These are phyloP conservation scores for Furcifer pardalis DNA, from an alignment of 2,797 vertebrate genomes.

Conservation along the genomic window DNA sequence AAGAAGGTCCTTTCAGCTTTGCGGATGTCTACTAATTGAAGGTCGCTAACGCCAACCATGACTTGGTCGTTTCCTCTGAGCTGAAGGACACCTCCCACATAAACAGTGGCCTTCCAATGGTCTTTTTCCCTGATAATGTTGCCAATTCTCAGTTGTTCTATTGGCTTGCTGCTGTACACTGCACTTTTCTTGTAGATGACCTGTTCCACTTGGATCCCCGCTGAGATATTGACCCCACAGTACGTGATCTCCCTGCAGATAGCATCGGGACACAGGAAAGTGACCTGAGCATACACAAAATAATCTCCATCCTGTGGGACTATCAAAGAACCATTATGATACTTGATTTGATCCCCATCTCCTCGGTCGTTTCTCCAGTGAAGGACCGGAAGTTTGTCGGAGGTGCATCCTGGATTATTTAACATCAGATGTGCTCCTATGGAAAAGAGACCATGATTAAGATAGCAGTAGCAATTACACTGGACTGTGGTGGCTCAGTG, in stretches of 20 bases:
- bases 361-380: not conserved
- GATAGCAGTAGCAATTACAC: too few relatives aligned
- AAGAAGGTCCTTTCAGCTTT: not conserved
- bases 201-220: rapidly evolving
- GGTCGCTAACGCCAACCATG: not conserved
- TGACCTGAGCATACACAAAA: constrained; percentile 17
- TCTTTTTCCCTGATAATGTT: not conserved
- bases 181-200: rapidly evolving
- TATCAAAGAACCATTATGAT: not conserved
- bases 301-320: not conserved
- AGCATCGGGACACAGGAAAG: not conserved
- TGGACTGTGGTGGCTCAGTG: too few relatives aligned
- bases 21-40: not conserved
- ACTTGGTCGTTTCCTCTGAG: not conserved
- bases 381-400: not conserved
- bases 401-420: not conserved
- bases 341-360: not conserved
- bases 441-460: not conserved
- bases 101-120: not conserved
- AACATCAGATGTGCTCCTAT: rapidly evolving
- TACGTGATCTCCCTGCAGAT: rapidly evolving
- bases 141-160: rapidly evolving
- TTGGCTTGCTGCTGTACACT: rapidly evolving
- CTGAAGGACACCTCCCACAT: not conserved
- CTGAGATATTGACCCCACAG: rapidly evolving